phyloP scores from a whole-genome alignment of 2,888 invertebrate genomes.

The Nudaria mundana region DNA sequence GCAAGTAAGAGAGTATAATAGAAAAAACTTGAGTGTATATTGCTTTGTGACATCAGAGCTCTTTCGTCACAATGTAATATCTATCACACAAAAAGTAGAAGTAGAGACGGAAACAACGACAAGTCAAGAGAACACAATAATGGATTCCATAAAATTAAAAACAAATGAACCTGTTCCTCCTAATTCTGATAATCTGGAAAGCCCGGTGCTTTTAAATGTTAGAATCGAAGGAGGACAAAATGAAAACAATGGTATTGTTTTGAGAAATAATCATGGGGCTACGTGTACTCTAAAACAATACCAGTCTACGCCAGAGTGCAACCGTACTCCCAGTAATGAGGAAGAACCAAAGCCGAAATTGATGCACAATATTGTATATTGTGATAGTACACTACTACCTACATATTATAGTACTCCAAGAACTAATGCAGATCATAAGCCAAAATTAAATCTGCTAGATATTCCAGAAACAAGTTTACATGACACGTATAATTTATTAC shows the following conservation, averaged over 20 bases:
- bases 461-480: too few relatives aligned
- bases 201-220: conserved; percentile 12
- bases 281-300: conserved; percentile 46
- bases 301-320: conserved; percentile 5
- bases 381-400: too few relatives aligned
- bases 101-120: conserved; percentile 52
- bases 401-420: too few relatives aligned
- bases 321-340: not conserved
- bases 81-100: conserved; percentile 64
- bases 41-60: conserved; percentile 60
- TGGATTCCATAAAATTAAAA: not conserved
- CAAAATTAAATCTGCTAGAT: too few relatives aligned
- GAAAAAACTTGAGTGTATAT: conserved; percentile 60
- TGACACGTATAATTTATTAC: too few relatives aligned
- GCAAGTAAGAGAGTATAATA: conserved; percentile 52
- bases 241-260: conserved; percentile 15
- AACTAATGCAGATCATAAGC: too few relatives aligned
- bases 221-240: not conserved
- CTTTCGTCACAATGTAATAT: conserved; percentile 55
- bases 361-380: not conserved
- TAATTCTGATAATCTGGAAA: not conserved
- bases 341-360: not conserved
- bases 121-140: not conserved
- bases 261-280: conserved; percentile 44
- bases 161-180: not conserved